phyloP scores from a whole-genome alignment of 2,888 invertebrate genomes.

The Ecdyonurus torrentis region DNA sequence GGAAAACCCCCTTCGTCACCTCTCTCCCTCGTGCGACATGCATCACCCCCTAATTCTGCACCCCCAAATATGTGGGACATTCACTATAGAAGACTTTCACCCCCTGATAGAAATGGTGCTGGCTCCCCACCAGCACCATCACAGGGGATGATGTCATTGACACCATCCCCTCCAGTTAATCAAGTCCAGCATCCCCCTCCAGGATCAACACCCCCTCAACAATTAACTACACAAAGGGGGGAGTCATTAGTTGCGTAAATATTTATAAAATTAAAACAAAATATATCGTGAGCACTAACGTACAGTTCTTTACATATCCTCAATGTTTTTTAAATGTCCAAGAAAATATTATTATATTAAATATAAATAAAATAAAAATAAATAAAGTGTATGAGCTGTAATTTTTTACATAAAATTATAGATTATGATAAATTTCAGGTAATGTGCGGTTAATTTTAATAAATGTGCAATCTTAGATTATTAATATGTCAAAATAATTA shows the following conservation, averaged over 20 bases:
- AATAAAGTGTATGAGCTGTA: background rate
- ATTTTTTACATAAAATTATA: background rate
- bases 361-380: too few relatives aligned
- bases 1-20: background rate
- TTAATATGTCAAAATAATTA: background rate
- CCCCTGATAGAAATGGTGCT: background rate
- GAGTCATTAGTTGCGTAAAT: background rate
- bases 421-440: background rate
- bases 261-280: too few relatives aligned
- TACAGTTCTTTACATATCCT: background rate
- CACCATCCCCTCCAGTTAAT: background rate
- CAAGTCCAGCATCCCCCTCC: background rate
- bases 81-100: background rate
- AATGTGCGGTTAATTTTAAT: background rate
- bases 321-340: background rate
- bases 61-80: background rate
- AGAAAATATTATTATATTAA: too few relatives aligned
- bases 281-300: background rate
- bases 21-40: background rate
- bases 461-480: background rate
- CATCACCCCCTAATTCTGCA: background rate
- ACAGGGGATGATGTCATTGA: background rate
- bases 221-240: background rate
- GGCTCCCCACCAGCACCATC: background rate
- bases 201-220: background rate